phyloP scores from a whole-genome alignment of 2,113 vertebrate genomes.

The Boleophthalmus pectinirostris region DNA sequence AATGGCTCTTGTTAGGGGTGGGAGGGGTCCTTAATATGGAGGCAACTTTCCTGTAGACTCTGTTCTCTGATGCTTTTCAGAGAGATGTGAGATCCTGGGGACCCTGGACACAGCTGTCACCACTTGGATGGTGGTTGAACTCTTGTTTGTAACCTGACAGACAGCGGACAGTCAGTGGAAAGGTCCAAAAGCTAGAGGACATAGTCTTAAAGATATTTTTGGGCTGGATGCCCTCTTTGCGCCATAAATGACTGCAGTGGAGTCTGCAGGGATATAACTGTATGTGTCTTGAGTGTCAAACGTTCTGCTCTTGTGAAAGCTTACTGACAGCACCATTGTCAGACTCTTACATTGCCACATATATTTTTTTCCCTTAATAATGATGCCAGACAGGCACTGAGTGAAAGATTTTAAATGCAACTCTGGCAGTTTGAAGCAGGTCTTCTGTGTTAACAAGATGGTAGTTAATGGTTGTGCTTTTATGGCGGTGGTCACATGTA shows the following conservation, averaged over 20 bases:
- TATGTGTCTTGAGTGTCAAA: neutral
- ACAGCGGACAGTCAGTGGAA: neutral
- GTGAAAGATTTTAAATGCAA: constrained; percentile 69
- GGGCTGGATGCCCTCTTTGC: neutral
- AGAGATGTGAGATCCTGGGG: neutral
- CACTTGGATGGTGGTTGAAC: neutral
- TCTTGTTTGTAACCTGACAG: neutral
- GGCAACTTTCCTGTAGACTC: no score
- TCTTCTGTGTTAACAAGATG: constrained; percentile 76
- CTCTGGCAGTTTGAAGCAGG: constrained; percentile 68
- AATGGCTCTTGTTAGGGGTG: no score
- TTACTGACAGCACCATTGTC: neutral
- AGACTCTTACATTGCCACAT: constrained; percentile 11
- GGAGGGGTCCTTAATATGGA: no score
- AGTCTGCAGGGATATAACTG: neutral
- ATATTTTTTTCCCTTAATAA: constrained; percentile 56
- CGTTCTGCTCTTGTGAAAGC: neutral
- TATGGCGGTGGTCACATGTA: constrained; percentile 72
- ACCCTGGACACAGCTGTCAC: neutral
- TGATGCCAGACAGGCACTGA: constrained; percentile 66
- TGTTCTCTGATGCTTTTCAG: neutral
- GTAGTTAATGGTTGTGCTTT: constrained; percentile 70
- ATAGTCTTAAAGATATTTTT: neutral
- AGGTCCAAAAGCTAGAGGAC: no score
- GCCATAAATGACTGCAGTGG: neutral